Evolutionary conservation across 2,888 invertebrate species (phyloP).

Genomic region (Labia minor): DNA sequence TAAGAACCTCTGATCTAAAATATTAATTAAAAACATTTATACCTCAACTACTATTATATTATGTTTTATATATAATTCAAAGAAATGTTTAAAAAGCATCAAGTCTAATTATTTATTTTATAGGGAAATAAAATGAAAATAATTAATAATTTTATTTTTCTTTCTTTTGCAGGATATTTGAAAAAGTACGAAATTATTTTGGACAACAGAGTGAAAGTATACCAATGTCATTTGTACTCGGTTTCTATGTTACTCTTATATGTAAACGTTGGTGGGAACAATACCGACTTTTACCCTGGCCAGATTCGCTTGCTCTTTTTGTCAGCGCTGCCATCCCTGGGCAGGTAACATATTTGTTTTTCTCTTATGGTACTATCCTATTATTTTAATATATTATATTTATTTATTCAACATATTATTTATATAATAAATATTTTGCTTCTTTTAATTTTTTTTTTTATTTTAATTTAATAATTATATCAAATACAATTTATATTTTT

Average conservation of each 20-base stretch:
- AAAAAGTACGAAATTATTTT: slow-evolving; percentile 75
- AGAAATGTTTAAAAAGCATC: too few species aligned
- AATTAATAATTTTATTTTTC: slow-evolving; percentile 14
- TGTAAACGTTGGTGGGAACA: slow-evolving; percentile 95
- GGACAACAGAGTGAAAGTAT: slow-evolving; percentile 79
- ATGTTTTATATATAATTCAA: too few species aligned
- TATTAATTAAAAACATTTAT: too few species aligned
- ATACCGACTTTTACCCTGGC: slow-evolving; percentile 85
- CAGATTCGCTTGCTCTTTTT: slow-evolving; percentile 82
- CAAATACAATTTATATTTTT: too few species aligned
- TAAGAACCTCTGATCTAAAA: too few species aligned
- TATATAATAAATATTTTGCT: too few species aligned
- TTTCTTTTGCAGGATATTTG: slow-evolving; percentile 61
- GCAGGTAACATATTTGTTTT: slow-evolving; percentile 51
- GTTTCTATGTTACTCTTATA: slow-evolving; percentile 86
- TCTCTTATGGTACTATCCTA: slow-evolving; percentile 33
- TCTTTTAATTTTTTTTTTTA: too few species aligned
- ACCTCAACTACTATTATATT: too few species aligned
- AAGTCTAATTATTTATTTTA: too few species aligned
- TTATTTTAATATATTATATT: too few species aligned
- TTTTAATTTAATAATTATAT: too few species aligned
- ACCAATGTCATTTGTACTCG: slow-evolving; percentile 90
- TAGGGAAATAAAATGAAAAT: background rate
- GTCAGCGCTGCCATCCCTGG: slow-evolving; percentile 85
- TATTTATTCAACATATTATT: too few species aligned